Evolutionary conservation across 2,888 invertebrate genomes (phyloP).

Genomic region (Bombylius discolor): DNA sequence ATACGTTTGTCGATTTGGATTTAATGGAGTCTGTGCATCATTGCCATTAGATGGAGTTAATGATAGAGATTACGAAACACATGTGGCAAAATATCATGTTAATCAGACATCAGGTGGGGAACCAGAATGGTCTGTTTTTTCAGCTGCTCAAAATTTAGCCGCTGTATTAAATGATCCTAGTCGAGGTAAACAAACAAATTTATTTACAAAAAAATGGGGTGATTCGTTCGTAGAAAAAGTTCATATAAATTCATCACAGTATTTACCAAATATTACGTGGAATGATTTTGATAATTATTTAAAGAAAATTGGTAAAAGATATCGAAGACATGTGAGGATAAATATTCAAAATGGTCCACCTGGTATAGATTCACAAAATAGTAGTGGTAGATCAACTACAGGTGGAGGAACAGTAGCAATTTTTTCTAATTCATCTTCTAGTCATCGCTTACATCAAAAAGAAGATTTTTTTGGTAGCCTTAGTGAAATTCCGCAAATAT

Average conservation of each 20-base stretch:
- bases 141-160: constrained; percentile 86
- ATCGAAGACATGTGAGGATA: constrained; percentile 48
- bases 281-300: constrained; percentile 80
- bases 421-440: constrained; percentile 9
- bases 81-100: constrained; percentile 57
- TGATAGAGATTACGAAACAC: constrained; percentile 77
- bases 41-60: constrained; percentile 81
- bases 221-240: constrained; percentile 80
- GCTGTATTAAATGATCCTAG: constrained; percentile 93
- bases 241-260: constrained; percentile 61
- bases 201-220: constrained; percentile 97
- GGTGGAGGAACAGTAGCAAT: background rate
- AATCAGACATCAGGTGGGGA: constrained; percentile 31
- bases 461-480: constrained; percentile 32
- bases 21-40: constrained; percentile 73
- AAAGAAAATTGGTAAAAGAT: constrained; percentile 57
- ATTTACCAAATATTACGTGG: constrained; percentile 69
- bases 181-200: constrained; percentile 77
- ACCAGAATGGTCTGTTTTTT: constrained; percentile 49
- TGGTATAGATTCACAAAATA: background rate
- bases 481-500: constrained; percentile 70
- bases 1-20: constrained; percentile 75
- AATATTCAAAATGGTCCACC: constrained; percentile 12
- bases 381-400: background rate
- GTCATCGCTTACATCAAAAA: constrained; percentile 1